Percentiles rank a stretch among this genome's conserved stretches.
Conservation (phyloP, 2,888 invertebrate genomes). For the Macroteleia sp. region DNA sequence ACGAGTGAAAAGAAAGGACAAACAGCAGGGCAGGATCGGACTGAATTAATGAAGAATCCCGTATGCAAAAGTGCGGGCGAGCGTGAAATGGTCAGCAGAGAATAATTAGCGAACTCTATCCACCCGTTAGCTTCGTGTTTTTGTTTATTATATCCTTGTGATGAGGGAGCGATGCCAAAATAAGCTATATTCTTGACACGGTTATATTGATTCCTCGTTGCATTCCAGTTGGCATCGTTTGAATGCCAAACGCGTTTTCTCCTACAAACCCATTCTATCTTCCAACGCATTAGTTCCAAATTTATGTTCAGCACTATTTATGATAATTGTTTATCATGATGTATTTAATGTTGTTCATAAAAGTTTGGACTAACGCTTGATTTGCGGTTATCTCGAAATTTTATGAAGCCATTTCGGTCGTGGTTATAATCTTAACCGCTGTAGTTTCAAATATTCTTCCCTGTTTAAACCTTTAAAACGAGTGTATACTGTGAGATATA, state of each 20-base stretch:
- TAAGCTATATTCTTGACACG: not conserved
- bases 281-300: not conserved
- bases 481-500: no score
- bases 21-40: slow-evolving; percentile 4
- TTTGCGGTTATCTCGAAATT: no score
- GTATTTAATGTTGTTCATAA: slow-evolving; percentile 10
- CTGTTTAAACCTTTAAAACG: no score
- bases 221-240: not conserved
- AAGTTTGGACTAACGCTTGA: no score
- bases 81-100: slow-evolving; percentile 49
- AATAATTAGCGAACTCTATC: slow-evolving; percentile 55
- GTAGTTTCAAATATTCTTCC: no score
- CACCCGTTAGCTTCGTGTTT: slow-evolving; percentile 16
- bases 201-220: not conserved
- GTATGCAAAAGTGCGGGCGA: slow-evolving; percentile 29
- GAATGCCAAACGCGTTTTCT: not conserved
- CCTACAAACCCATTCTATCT: not conserved
- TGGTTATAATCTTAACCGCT: no score
- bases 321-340: slow-evolving; percentile 5
- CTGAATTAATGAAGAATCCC: slow-evolving; percentile 48
- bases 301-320: not conserved
- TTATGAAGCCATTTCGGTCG: no score
- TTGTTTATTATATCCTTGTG: not conserved
- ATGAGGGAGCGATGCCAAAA: slow-evolving; percentile 18
- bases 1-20: slow-evolving; percentile 29